Evolutionary conservation across 2,888 invertebrate genomes (phyloP), one percentile per base, ranked within the genome.

Genomic region (Matsumyia berberina): DNA sequence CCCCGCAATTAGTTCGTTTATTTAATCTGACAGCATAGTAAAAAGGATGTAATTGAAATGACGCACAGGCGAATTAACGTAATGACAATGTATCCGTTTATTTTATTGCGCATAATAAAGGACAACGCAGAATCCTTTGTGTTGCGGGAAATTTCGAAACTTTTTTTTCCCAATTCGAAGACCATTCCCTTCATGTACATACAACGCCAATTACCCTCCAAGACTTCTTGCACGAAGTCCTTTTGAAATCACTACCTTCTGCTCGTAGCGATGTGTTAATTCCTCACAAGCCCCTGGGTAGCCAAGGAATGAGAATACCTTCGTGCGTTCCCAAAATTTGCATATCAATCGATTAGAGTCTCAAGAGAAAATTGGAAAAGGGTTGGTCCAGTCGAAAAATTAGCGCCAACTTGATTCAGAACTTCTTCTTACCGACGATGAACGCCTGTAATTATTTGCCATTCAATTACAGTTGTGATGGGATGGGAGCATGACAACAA

Each of bases 41-140:
- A 69, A 60, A 70, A 66, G 49, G 33, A 70, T 70, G 17, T 64
- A 77, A 77, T 77, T 66, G 64, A 70, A 77, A 77, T 58, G 58
- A 70, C 58, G 66, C 66, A 53, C 66, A 60, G 17, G 46, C 82
- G 58, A 83, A 79, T 83, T 79, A 83, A 62, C 83, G 83, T 83
- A 83, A 83, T 83, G 55, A 79, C 79, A 83, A 83, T 57, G 83
- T 62, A 58, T 73, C 62, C 78, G 73, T 73, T 78, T 83, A 79
- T 83, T 73, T 79, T 73, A 83, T 79, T 79, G 83, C 62, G 67
- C 72, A 46, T 60, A 66, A 82, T 67, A 78, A 78, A 83, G 78
- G 82, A 73, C 70, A 73, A 24, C 66, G 78, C 53, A 51, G 44
- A 4, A 66, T 60, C 72, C 66, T 78, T 83, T 82, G 78, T 83